Evolutionary conservation across 2,113 vertebrate species (phyloP).

Genomic region (Caloenas nicobarica): DNA sequence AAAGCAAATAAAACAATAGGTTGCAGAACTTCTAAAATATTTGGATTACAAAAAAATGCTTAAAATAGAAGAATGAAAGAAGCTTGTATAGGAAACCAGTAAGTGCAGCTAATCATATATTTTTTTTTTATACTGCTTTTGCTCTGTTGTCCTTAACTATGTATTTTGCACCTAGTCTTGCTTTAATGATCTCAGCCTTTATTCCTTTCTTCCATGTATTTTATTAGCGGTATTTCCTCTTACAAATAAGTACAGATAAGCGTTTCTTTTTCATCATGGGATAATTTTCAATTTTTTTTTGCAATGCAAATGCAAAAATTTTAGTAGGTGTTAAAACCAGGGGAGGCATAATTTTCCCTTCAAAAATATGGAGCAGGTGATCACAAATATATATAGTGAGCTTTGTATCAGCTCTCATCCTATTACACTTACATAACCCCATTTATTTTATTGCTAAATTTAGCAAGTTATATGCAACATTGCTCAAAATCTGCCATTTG

Average conservation of each 20-base stretch:
- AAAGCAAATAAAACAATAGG: background rate
- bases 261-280: background rate
- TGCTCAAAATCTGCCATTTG: conserved; percentile 77
- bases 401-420: conserved; percentile 64
- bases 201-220: background rate
- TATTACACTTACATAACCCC: conserved; percentile 72
- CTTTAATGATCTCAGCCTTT: background rate
- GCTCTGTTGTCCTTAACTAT: background rate
- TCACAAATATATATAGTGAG: conserved; percentile 38
- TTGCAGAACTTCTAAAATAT: background rate
- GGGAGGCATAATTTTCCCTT: background rate
- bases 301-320: background rate
- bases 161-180: background rate
- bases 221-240: background rate
- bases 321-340: background rate
- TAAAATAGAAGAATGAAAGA: background rate
- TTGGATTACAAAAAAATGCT: background rate
- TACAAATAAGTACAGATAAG: background rate
- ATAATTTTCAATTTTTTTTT: background rate
- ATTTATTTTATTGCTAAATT: conserved; percentile 80
- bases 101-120: background rate
- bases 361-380: conserved; percentile 26
- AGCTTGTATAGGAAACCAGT: background rate
- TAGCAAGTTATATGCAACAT: conserved; percentile 76
- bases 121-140: background rate